Evolutionary conservation across 2,113 vertebrate genomes (phyloP).

Genomic region (Epinephelus lanceolatus): DNA sequence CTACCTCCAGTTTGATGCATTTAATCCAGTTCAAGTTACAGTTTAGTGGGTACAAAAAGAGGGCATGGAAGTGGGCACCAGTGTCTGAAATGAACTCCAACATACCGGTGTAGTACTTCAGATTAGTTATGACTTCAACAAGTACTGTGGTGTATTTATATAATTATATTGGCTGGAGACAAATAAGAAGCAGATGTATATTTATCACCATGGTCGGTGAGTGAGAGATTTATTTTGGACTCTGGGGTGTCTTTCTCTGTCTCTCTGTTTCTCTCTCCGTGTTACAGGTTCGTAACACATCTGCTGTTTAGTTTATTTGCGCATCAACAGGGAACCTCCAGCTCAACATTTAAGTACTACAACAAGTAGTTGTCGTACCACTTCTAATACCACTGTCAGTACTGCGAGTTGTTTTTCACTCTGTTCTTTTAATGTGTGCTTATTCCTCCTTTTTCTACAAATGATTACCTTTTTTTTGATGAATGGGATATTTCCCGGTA

Average conservation of each 20-base stretch:
- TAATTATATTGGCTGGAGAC: background rate
- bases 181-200: background rate
- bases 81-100: conserved; percentile 37
- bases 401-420: conserved; percentile 60
- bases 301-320: conserved; percentile 62
- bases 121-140: conserved; percentile 7
- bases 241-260: background rate
- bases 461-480: conserved; percentile 67
- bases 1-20: conserved; percentile 85
- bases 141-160: conserved; percentile 19
- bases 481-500: conserved; percentile 74
- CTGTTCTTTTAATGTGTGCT: conserved; percentile 70
- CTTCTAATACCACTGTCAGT: conserved; percentile 69
- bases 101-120: conserved; percentile 6
- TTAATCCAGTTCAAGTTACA: conserved; percentile 76
- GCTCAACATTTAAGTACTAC: conserved; percentile 59
- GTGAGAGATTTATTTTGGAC: conserved; percentile 49
- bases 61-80: conserved; percentile 9
- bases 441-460: conserved; percentile 66
- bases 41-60: conserved; percentile 57
- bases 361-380: conserved; percentile 45
- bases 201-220: conserved; percentile 21
- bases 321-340: conserved; percentile 67
- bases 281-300: conserved; percentile 75
- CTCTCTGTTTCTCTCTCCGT: conserved; percentile 41